These are phyloP conservation scores for Epizoanthus stellaris DNA, from an alignment of 92 coral and sea anemone genomes.

Conservation along the genomic window DNA sequence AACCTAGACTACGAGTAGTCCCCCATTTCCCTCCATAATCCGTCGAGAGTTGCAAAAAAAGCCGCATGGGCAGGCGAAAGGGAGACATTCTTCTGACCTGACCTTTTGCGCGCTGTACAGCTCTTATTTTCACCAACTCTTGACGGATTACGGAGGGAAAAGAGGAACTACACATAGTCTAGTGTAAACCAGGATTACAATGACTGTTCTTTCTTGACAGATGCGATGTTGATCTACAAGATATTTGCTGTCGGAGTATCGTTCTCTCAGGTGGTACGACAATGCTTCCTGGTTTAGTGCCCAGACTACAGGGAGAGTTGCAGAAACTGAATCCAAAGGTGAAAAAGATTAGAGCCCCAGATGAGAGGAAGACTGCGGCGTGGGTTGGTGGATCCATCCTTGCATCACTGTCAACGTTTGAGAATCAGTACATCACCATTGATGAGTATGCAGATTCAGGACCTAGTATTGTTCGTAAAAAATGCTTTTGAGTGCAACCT, in stretches of 20 bases:
- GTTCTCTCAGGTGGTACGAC: slow-evolving; percentile 96
- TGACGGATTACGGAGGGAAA: too few species aligned
- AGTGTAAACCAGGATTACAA: background rate
- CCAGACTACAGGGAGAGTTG: slow-evolving; percentile 84
- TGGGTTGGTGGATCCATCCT: slow-evolving; percentile 97
- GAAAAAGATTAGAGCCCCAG: slow-evolving; percentile 82
- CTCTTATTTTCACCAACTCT: too few species aligned
- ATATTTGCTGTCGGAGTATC: slow-evolving; percentile 64
- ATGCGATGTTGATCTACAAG: slow-evolving; percentile 85
- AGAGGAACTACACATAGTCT: too few species aligned
- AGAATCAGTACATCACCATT: slow-evolving; percentile 80
- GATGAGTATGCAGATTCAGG: slow-evolving; percentile 96
- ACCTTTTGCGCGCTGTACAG: too few species aligned
- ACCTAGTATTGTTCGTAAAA: slow-evolving; percentile 78
- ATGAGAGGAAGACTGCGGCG: slow-evolving; percentile 79
- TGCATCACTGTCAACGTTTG: slow-evolving; percentile 79
- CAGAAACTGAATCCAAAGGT: slow-evolving; percentile 72
- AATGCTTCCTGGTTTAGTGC: slow-evolving; percentile 71
- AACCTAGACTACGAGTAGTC: too few species aligned
- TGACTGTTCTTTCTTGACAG: slow-evolving; percentile 35
- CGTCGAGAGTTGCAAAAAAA: too few species aligned
- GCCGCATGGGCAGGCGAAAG: too few species aligned
- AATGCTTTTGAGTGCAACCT: slow-evolving; percentile 68
- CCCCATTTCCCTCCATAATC: too few species aligned
- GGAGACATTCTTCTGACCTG: too few species aligned